A percentile compares a stretch with the other conserved stretches of the same genome.
Conservation (phyloP, 2,888 invertebrate genomes). For the Leptothorax acervorum region DNA sequence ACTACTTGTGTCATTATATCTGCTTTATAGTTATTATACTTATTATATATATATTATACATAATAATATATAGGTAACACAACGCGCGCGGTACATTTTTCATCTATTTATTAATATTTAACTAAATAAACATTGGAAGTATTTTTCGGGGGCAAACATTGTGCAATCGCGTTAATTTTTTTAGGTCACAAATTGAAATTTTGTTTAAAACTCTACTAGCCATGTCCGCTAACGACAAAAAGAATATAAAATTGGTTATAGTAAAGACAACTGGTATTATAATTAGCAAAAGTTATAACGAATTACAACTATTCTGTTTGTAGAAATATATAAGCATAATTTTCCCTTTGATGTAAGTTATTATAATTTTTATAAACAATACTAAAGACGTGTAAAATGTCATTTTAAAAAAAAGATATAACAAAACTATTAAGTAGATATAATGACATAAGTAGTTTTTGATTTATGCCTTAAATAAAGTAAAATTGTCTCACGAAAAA, state of each 20-base stretch:
- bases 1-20: background rate
- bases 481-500: background rate
- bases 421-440: background rate
- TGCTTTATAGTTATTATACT: background rate
- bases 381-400: background rate
- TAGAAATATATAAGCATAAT: background rate
- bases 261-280: background rate
- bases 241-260: background rate
- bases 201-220: constrained; percentile 11
- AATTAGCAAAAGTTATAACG: background rate
- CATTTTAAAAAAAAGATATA: background rate
- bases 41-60: background rate
- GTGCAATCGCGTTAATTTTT: constrained; percentile 32
- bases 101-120: constrained; percentile 28
- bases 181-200: constrained; percentile 40
- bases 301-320: background rate
- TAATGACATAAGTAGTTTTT: background rate
- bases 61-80: background rate
- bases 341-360: background rate
- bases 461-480: background rate
- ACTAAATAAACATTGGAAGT: constrained; percentile 25
- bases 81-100: background rate
- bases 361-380: background rate
- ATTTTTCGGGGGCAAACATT: background rate
- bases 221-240: constrained; percentile 4